Evolutionary conservation across 2,113 vertebrate genomes (phyloP), one percentile per base, ranked within the genome.

Genomic region (Hypomesus transpacificus): DNA sequence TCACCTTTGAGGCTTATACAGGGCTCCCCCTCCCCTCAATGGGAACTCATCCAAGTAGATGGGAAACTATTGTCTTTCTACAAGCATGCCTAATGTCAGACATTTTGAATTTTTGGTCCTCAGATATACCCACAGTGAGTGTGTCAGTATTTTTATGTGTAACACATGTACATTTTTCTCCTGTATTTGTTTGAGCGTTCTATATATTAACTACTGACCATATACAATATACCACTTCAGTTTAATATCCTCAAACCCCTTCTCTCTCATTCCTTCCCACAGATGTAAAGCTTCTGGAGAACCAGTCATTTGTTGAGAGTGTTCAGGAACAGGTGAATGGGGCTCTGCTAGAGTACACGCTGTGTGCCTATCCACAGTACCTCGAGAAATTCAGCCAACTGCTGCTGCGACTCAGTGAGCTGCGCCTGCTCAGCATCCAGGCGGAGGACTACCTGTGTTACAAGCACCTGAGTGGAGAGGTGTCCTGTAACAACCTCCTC

Each of bases 401-500:
- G 85, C 90, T 96, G 76, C 84, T 94, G 82, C 91, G 92, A 79
- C 80, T 97, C 85, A 91, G 93, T 0, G 95, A 97, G 86, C 84
- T 97, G 14, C 92, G 93, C 68, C 88, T 92, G 0, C 92, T 97
- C 74, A 95, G 95, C 88, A 62, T 86, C 82, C 93, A 95, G 74
- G 94, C 94, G 0, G 96, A 96, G 86, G 95, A 96, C 28, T 97
- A 98, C 87, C 93, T 98, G 70, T 93, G 94, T 87, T 91, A 91
- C 87, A 95, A 94, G 76, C 94, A 97, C 88, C 90, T 96, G 80
- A 91, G 90, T 5, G 93, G 92, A 1, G 95, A 97, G 81, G 93
- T 96, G 80, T 95, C 94, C 17, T 94, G 94, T 81, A 96, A 96
- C 93, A 98, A 93, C 90, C 91, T 98, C 74, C 94, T 98, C 75